Evolutionary conservation across 2,797 vertebrate species (phyloP).

Genomic region (Acipenser oxyrinchus): DNA sequence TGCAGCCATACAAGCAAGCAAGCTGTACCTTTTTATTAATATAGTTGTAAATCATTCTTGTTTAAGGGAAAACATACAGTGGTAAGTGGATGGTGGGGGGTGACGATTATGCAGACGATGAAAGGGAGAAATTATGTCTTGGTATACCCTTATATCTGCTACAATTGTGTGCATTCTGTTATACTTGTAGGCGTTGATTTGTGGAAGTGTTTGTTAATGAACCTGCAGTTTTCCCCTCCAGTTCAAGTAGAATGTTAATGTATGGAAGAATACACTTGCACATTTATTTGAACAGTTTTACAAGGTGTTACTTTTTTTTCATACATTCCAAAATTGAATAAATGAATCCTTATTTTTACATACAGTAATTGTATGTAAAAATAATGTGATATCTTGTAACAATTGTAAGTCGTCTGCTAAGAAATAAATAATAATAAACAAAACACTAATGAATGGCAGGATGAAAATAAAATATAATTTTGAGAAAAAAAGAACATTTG

Average conservation of each 20-base stretch:
- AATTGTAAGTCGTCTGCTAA: too few relatives aligned
- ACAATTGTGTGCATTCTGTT: neutral
- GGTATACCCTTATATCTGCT: neutral
- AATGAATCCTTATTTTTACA: too few relatives aligned
- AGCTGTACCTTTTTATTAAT: neutral
- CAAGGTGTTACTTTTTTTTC: too few relatives aligned
- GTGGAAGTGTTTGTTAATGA: neutral
- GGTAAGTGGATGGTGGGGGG: neutral
- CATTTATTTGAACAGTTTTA: too few relatives aligned
- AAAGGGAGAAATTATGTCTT: neutral
- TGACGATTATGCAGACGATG: neutral
- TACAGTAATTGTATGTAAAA: too few relatives aligned
- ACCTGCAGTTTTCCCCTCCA: neutral
- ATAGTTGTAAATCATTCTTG: neutral
- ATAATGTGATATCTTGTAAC: too few relatives aligned
- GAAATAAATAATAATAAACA: too few relatives aligned
- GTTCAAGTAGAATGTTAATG: neutral
- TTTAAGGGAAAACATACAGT: neutral
- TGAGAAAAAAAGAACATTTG: too few relatives aligned
- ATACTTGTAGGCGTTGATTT: neutral
- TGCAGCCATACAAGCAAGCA: neutral
- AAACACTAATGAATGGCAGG: too few relatives aligned
- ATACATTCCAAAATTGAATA: too few relatives aligned
- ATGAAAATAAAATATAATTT: too few relatives aligned
- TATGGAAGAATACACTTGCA: neutral